Base-by-base conservation (phyloP, 1,140 invertebrate genomes). In the Drosophila aff. region DNA sequence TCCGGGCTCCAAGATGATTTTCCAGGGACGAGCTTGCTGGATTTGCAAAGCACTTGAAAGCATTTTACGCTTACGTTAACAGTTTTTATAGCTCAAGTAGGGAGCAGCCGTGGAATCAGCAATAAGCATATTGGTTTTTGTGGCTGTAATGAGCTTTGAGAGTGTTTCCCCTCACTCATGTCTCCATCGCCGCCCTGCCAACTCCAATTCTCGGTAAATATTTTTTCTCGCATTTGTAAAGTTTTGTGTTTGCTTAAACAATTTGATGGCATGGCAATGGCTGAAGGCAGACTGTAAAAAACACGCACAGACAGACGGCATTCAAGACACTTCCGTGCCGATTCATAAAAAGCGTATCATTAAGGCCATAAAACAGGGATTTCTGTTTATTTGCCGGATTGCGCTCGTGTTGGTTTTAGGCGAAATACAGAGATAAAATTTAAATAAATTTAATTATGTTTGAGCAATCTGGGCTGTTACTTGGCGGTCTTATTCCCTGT, bases 71-170 rank as follows among this genome's bases (percentile, higher is more conserved):
- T 89, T 89, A 84, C 84, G 84, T 84, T 90, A 84, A 89, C 85
- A 90, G 85, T 89, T 89, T 89, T 89, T 89, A 89, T 89, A 65
- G 85, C 84, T 40, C 81, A 62, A 52, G 64, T 62, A 15, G 9
- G 21, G 57, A 61, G 67, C 31, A 61, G 53, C 28, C 53, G 23
- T 31, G 23, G 66, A 55, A 59, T 64, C 83, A 71, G 84, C 81
- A 87, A 89, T 90, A 89, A 90, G 84, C 84, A 89, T 89, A 89
- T 89, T 89, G 84, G 85, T 89, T 89, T 90, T 90, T 90, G 84
- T 84, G 84, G 84, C 69, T 79, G 78, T 89, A 89, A 89, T 89
- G 81, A 89, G 84, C 84, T 89, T 62, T 55, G 75, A 40, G 57
- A 47, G 57, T 26, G 40, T 16, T 57, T 38, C 53, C 33, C 67